Base-by-base conservation (phyloP, 2,113 vertebrate genomes). In the Colossoma macropomum region DNA sequence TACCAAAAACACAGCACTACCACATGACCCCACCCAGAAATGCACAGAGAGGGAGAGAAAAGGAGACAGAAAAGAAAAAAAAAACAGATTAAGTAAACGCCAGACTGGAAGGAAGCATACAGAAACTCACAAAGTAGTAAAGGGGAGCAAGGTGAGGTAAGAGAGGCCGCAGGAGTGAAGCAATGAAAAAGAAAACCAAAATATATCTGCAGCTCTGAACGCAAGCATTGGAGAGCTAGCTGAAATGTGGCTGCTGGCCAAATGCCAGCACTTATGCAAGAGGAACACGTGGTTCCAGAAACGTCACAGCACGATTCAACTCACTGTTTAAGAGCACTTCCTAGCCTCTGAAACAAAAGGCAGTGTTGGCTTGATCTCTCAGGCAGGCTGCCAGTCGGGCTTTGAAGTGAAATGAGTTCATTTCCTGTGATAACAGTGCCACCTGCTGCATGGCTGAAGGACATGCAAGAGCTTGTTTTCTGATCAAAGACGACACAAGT, bases 11-110 rank as follows among this genome's bases (percentile, higher is more conserved):
- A 32, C 45, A 80, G 59, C 19, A 25, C 72, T 21, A 48, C 21
- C 76, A 56, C 74, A 66, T 32, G 16, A 48, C 86, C 78, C 79
- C 63, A 70, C 88, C 87, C 85, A 16, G 82, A 79, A 45, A 72
- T 28, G 60, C 3, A 34, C 25, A 73, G 25, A 54, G 27, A 77
- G 34, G 48, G 65, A 74, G 74, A 73, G 25, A 56, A 41, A 68
- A 21, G 54, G 74, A 56, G 48, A 60, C 69, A 19, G 60, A 71
- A 56, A 68, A 34, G 25, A 62, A 23, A 13, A 73, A 17, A 16
- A 41, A 30, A n/a, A 27, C 32, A 32, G 63, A 16, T 21, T 30
- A 70, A 66, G 52, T 65, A 21, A 78, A 15, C n/a, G 54, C 8
- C n/a, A 50, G 0, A 3, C 30, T n/a, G 71, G 17, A 52, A 52